These are phyloP conservation scores for Tortrix viridana DNA, from an alignment of 2,888 invertebrate species.

Conservation along the genomic window DNA sequence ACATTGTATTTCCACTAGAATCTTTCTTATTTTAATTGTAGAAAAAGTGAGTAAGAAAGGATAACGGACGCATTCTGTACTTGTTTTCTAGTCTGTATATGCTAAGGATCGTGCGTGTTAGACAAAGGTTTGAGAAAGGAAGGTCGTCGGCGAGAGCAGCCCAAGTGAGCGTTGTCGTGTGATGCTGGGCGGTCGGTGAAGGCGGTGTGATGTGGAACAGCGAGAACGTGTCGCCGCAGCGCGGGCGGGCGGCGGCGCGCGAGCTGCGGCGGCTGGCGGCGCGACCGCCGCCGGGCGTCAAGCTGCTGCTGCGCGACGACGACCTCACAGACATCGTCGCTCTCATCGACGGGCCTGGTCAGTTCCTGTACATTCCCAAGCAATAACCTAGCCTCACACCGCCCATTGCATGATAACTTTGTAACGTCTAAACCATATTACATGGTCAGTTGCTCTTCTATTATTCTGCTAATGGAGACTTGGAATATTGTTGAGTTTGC, in stretches of 20 bases:
- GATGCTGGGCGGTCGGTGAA: constrained; percentile 26
- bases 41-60: constrained; percentile 1
- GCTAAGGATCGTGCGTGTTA: constrained; percentile 9
- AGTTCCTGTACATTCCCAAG: constrained; percentile 17
- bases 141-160: too few species aligned
- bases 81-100: background rate
- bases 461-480: too few species aligned
- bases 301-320: constrained; percentile 94
- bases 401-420: too few species aligned
- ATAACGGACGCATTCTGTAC: background rate
- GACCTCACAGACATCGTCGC: constrained; percentile 98
- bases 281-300: constrained; percentile 95
- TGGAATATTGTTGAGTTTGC: too few species aligned
- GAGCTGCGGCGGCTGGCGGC: constrained; percentile 93
- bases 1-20: constrained; percentile 4
- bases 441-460: too few species aligned
- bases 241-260: constrained; percentile 90
- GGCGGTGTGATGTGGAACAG: constrained; percentile 89
- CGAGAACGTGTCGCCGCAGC: constrained; percentile 96
- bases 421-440: too few species aligned
- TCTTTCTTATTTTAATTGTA: constrained; percentile 16
- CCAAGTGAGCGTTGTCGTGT: background rate
- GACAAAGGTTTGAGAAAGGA: background rate
- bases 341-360: constrained; percentile 93
- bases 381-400: background rate